phyloP scores from a whole-genome alignment of 2,888 invertebrate species.

The Tuberolachnus salignus region DNA sequence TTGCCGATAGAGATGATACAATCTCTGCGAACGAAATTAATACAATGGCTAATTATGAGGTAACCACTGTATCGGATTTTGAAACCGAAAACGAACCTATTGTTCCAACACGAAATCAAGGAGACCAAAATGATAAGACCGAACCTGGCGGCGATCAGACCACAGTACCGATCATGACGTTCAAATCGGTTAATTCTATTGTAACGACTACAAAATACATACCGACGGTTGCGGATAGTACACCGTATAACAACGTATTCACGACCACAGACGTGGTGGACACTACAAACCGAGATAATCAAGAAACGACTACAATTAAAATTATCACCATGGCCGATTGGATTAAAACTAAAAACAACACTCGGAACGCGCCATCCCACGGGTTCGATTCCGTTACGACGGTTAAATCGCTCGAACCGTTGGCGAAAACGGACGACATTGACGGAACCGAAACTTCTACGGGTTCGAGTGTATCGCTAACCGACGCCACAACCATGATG shows the following conservation, averaged over 20 bases:
- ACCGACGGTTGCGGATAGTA: neutral
- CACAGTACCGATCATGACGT: neutral
- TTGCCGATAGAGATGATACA: slow-evolving; percentile 31
- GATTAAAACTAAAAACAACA: slow-evolving; percentile 24
- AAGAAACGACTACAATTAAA: slow-evolving; percentile 14
- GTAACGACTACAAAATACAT: slow-evolving; percentile 7
- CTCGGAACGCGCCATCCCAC: neutral
- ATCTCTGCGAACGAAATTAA: slow-evolving; percentile 24
- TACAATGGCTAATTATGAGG: slow-evolving; percentile 43
- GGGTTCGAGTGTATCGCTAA: neutral
- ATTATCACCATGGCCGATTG: slow-evolving; percentile 37
- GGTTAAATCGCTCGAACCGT: neutral
- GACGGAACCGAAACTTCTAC: neutral
- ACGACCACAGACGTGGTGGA: neutral
- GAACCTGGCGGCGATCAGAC: neutral
- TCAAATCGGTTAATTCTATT: neutral
- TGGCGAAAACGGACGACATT: neutral
- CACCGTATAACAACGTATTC: neutral
- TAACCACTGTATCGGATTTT: slow-evolving; percentile 28
- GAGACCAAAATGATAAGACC: neutral
- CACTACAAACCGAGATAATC: neutral
- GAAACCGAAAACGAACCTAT: slow-evolving; percentile 14
- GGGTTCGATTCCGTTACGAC: neutral
- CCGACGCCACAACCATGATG: slow-evolving; percentile 12
- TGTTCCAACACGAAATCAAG: slow-evolving; percentile 26